Conservation (phyloP, 2,113 vertebrate species). For the Malurus elegans region DNA sequence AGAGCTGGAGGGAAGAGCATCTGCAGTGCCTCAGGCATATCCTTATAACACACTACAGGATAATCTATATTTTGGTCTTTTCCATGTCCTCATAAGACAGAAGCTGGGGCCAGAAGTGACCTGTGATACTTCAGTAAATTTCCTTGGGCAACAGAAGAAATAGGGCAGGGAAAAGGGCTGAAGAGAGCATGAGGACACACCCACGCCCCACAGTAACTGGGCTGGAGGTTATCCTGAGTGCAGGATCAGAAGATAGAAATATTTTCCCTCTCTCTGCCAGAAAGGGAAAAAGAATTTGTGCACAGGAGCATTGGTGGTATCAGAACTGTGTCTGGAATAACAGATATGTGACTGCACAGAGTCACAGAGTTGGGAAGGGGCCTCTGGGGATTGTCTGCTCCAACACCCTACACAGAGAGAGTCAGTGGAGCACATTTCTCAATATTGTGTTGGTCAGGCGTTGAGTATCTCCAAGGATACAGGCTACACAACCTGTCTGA, state of each 20-base stretch:
- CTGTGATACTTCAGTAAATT: background rate
- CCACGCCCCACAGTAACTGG: background rate
- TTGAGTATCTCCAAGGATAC: background rate
- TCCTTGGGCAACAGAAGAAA: background rate
- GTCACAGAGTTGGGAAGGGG: background rate
- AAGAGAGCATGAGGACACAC: background rate
- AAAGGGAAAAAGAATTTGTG: background rate
- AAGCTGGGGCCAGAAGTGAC: background rate
- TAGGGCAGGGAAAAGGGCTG: background rate
- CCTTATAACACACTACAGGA: background rate
- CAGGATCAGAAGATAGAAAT: background rate
- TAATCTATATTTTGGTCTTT: background rate
- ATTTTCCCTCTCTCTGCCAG: background rate
- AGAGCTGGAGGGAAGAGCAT: background rate
- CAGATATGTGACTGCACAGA: background rate
- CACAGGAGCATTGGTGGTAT: background rate
- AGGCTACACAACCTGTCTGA: background rate
- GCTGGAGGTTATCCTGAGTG: background rate
- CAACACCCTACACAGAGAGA: background rate
- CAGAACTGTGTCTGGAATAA: background rate
- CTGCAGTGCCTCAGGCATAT: background rate
- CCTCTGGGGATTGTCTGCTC: background rate
- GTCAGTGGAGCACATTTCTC: background rate
- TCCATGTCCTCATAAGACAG: background rate
- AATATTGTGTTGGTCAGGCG: background rate